Conservation (phyloP, 2,797 vertebrate genomes). For the Chaetophractus vellerosus region DNA sequence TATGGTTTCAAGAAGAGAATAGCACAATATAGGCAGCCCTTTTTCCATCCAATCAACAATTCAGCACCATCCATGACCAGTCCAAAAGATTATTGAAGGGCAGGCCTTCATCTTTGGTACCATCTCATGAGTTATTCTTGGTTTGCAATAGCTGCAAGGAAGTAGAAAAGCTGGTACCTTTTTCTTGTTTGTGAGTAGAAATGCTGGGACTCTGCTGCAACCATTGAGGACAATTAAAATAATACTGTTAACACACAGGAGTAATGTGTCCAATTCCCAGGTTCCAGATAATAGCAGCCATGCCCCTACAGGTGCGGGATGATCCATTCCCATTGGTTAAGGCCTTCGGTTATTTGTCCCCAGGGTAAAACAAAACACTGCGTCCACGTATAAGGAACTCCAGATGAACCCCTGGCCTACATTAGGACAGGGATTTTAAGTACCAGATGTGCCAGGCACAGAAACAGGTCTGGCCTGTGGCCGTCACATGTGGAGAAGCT, state of each 20-base stretch:
- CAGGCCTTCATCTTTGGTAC: conserved; percentile 81
- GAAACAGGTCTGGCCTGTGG: conserved; percentile 30
- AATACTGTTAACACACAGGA: conserved; percentile 58
- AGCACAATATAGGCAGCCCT: conserved; percentile 61
- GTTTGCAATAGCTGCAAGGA: conserved; percentile 57
- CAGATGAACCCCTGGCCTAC: conserved; percentile 71
- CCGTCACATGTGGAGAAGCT: conserved; percentile 76
- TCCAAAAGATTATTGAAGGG: conserved; percentile 64
- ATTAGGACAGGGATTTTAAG: conserved; percentile 73
- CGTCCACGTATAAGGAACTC: conserved; percentile 66
- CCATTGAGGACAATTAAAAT: conserved; percentile 67
- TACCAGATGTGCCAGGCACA: conserved; percentile 77
- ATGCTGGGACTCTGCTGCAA: conserved; percentile 78
- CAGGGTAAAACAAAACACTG: conserved; percentile 70
- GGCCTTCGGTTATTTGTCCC: conserved; percentile 86
- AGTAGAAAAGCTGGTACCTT: conserved; percentile 3
- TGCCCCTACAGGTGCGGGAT: conserved; percentile 47
- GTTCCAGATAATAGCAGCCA: conserved; percentile 74
- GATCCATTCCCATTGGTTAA: conserved; percentile 84
- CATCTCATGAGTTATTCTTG: conserved; percentile 67
- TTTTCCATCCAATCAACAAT: conserved; percentile 50
- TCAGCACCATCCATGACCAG: conserved; percentile 67
- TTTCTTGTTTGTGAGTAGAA: conserved; percentile 71
- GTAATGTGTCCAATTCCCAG: conserved; percentile 65
- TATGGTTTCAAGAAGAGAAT: conserved; percentile 49